phyloP scores from a whole-genome alignment of 1,140 invertebrate species.

The Drosophila pachea region DNA sequence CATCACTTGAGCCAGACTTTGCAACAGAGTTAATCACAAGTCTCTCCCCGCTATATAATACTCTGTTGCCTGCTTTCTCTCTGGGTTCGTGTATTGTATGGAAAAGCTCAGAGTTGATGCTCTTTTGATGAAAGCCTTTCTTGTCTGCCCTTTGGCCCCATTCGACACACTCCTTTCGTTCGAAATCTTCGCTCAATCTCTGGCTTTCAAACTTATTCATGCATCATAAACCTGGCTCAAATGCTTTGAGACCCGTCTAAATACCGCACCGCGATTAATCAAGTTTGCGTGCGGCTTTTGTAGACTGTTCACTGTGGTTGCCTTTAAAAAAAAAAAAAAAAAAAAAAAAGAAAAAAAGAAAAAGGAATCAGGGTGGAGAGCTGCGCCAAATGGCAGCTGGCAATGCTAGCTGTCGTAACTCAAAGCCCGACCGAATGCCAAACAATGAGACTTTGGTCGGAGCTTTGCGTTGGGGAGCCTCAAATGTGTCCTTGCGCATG shows the following conservation, averaged over 20 bases:
- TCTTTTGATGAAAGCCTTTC: too few species aligned
- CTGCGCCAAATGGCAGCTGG: constrained; percentile 4
- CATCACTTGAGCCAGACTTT: not conserved
- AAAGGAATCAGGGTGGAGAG: not conserved
- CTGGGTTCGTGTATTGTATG: too few species aligned
- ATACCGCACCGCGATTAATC: not conserved
- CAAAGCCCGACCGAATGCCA: constrained; percentile 12
- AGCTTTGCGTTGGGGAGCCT: not conserved
- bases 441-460: constrained; percentile 24
- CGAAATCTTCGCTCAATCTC: not conserved
- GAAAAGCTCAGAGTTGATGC: too few species aligned
- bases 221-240: not conserved
- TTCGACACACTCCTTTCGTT: not conserved
- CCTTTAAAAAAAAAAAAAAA: constrained; percentile 5
- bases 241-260: not conserved
- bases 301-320: not conserved
- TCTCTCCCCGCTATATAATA: too few species aligned
- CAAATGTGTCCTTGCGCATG: constrained; percentile 11
- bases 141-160: not conserved
- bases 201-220: not conserved
- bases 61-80: too few species aligned
- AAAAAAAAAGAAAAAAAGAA: constrained; percentile 1
- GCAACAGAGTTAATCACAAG: not conserved
- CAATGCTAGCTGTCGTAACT: constrained; percentile 23
- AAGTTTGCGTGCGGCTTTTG: not conserved